A percentile compares a stretch with the other conserved stretches of the same genome.
Conservation (phyloP, 2,888 invertebrate genomes). For the Ichneumon xanthorius region DNA sequence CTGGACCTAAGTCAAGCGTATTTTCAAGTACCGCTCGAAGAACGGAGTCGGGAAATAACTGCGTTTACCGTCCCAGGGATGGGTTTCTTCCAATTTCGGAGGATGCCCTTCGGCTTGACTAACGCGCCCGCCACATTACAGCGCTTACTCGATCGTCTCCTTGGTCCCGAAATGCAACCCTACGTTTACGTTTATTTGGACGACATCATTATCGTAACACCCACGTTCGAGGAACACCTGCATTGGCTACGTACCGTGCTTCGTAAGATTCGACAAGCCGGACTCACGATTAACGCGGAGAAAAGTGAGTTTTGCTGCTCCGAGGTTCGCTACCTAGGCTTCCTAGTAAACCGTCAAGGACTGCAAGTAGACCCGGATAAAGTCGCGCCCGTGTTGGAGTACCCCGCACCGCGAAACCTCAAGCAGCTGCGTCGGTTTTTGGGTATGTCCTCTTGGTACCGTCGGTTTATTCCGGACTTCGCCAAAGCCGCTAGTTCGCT, state of each 20-base stretch:
- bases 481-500: neutral
- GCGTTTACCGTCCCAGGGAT: no score
- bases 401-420: no score
- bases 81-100: no score
- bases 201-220: constrained; percentile 63
- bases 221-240: constrained; percentile 63
- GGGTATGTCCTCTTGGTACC: constrained; percentile 40
- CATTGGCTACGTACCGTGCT: neutral
- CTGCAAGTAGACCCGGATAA: no score
- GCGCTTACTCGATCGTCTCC: constrained; percentile 72
- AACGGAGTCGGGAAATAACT: no score
- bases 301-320: no score
- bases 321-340: no score
- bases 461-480: constrained; percentile 33
- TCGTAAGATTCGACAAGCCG: no score
- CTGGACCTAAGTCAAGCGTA: no score
- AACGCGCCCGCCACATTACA: constrained; percentile 76
- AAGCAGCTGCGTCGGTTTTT: neutral
- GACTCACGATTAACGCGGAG: no score
- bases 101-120: constrained; percentile 75
- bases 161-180: constrained; percentile 67
- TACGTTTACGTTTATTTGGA: constrained; percentile 63
- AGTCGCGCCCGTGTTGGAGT: neutral
- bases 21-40: no score
- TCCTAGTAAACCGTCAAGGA: neutral